These are phyloP conservation scores for Lordiphosa fenestrarum DNA, from an alignment of 2,888 invertebrate genomes.

Conservation along the genomic window DNA sequence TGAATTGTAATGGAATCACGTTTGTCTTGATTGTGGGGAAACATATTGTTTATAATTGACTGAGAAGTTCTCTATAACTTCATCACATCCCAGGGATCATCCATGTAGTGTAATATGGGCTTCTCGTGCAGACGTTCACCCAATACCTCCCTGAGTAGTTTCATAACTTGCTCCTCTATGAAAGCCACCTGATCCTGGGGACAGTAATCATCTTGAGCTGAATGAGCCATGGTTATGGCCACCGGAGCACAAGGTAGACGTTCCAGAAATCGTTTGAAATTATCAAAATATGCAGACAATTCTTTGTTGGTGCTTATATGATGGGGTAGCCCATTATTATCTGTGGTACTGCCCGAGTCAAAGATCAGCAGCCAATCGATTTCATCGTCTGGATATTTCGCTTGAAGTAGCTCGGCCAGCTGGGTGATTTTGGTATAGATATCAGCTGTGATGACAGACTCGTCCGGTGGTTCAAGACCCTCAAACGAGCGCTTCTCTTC, in stretches of 20 bases:
- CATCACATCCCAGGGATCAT: constrained; percentile 79
- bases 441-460: constrained; percentile 60
- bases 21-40: background rate
- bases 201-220: constrained; percentile 94
- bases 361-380: constrained; percentile 91
- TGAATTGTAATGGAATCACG: constrained; percentile 46
- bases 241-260: constrained; percentile 83
- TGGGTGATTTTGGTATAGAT: constrained; percentile 78
- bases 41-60: background rate
- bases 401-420: constrained; percentile 82
- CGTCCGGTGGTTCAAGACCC: constrained; percentile 71
- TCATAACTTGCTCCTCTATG: constrained; percentile 87
- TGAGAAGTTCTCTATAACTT: constrained; percentile 63
- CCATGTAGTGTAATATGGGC: constrained; percentile 77
- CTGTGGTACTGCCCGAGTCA: constrained; percentile 93
- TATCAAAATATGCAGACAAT: constrained; percentile 83
- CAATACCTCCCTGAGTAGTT: constrained; percentile 81
- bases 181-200: constrained; percentile 90
- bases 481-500: constrained; percentile 83
- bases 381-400: constrained; percentile 83
- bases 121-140: constrained; percentile 73
- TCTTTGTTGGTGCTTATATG: constrained; percentile 88
- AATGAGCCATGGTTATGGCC: constrained; percentile 89
- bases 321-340: constrained; percentile 90
- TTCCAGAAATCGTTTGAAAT: constrained; percentile 83